Evolutionary conservation across 2,888 invertebrate species (phyloP), one percentile per base, ranked within the genome.

Genomic region (Nemapogon koenigi): DNA sequence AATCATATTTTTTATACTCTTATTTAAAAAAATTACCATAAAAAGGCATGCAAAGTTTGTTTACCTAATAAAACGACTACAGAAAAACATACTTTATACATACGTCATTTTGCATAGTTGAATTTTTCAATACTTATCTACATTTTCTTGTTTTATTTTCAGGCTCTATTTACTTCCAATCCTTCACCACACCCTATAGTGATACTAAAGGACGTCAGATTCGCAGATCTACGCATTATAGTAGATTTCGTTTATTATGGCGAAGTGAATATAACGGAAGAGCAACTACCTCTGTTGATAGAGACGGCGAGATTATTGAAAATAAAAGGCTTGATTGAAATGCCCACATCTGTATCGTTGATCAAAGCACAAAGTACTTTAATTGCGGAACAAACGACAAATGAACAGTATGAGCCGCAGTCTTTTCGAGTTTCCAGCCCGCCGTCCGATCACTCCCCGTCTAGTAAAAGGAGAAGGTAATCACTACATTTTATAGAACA

Each of bases 171-270:
- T 57, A 87, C 90, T 26, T 86, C 90, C 46, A 92, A 92, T 71
- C 92, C 93, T 7, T 91, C 91, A 56, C 87, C 90, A 51, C 93
- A 94, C 69, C 93, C 94, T 3, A 93, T 94, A 52, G 92, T 94
- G 35, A 93, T 94, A 52, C 71, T 94, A 32, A 94, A 93, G 65
- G 93, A 94, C 81, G 90, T 94, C 7, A 88, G 90, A 53, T 93
- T 89, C 57, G 84, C 87, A 35, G 92, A 94, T 66, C 81, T 94
- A 41, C 89, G 90, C 57, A 90, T 90, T 17, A 90, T 94, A 84
- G 91, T 94, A 7, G 91, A 93, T 57, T 94, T 94, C 58, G 94
- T 94, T 90, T 94, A 94, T 62, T 90, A 90, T 53, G 94, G 94
- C 0, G 93, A 93, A 79, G 93, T 94, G 4, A 93, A 94, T 65